phyloP scores from a whole-genome alignment of 2,797 vertebrate species.

The Gallinago solitaria region DNA sequence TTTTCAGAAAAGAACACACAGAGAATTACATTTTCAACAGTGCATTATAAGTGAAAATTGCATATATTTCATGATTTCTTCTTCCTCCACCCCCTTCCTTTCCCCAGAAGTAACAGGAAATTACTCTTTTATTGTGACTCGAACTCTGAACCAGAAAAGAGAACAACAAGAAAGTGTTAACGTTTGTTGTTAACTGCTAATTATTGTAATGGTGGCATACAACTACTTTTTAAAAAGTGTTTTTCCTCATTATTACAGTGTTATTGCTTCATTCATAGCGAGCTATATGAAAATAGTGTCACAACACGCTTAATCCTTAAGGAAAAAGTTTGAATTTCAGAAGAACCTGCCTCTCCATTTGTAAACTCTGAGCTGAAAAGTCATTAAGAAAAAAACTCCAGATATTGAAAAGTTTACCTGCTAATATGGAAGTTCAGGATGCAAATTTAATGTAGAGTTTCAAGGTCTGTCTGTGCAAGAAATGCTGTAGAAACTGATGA shows the following conservation, averaged over 20 bases:
- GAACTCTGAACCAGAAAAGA: slow-evolving; percentile 40
- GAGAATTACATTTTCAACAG: slow-evolving; percentile 76
- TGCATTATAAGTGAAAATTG: slow-evolving; percentile 63
- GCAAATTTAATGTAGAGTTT: background rate
- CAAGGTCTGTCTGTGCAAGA: background rate
- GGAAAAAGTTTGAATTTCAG: slow-evolving; percentile 43
- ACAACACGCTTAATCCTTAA: slow-evolving; percentile 27
- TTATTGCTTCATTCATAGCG: slow-evolving; percentile 45
- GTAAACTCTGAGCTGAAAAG: slow-evolving; percentile 19
- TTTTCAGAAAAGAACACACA: slow-evolving; percentile 72
- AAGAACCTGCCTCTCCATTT: slow-evolving; percentile 43
- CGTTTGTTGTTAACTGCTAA: slow-evolving; percentile 53
- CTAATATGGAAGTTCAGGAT: background rate
- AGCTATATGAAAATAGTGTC: slow-evolving; percentile 23
- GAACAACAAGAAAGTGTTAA: background rate
- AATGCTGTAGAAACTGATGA: background rate
- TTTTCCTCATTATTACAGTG: slow-evolving; percentile 1
- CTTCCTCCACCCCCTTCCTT: background rate
- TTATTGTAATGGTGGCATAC: slow-evolving; percentile 31
- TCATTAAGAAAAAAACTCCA: background rate
- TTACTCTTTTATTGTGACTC: slow-evolving; percentile 44
- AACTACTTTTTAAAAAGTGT: background rate
- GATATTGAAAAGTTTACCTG: background rate
- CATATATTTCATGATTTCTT: slow-evolving; percentile 64
- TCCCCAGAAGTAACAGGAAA: slow-evolving; percentile 45